Base-by-base conservation (phyloP, 1,140 invertebrate genomes). In the Drosophila elegans region DNA sequence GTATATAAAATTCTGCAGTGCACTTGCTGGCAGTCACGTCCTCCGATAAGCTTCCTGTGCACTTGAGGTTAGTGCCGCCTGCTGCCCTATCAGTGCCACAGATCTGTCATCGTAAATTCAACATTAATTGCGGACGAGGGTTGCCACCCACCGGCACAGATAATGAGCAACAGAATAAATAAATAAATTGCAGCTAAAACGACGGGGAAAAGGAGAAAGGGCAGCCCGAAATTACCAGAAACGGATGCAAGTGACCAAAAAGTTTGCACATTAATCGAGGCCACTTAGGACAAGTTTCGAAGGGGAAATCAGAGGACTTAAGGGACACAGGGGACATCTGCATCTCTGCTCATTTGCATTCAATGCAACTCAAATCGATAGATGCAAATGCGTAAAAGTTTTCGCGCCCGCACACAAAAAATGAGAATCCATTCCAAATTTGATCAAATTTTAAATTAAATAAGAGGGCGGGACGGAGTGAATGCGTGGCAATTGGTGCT, bases 261-360 rank as follows among this genome's bases (percentile, higher is more conserved):
- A 79, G 60, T 79, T 79, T 73, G 75, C 60, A 78, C 77, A 79
- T 79, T 78, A 79, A 79, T 79, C 77, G 75, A 45, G 55, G 55
- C 75, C 73, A 78, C 75, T 79, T 79, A 64, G 75, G 21, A 25
- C 56, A 76, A 68, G 52, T 71, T 56, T 32, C 13, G 29, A n/a
- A n/a, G 2, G 3, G 46, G 48, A 32, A 32, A 16, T 51, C 27
- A 29, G 12, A 10, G 48, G 25, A 55, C 38, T 61, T 46, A 16
- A 4, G 21, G 46, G 59, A 27, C n/a, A 46, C 38, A 36, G 41
- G 7, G 48, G 32, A 1, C 16, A 21, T 21, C 16, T 21, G 16
- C 39, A 51, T 51, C 61, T 66, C 16, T 21, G 16, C 16, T 68
- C 64, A 68, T 68, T 68, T 68, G 64, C 64, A 68, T 68, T 41